A percentile compares a stretch with the other conserved stretches of the same genome.
Conservation (phyloP, 2,113 vertebrate species). For the Neodontobutis hainanensis region DNA sequence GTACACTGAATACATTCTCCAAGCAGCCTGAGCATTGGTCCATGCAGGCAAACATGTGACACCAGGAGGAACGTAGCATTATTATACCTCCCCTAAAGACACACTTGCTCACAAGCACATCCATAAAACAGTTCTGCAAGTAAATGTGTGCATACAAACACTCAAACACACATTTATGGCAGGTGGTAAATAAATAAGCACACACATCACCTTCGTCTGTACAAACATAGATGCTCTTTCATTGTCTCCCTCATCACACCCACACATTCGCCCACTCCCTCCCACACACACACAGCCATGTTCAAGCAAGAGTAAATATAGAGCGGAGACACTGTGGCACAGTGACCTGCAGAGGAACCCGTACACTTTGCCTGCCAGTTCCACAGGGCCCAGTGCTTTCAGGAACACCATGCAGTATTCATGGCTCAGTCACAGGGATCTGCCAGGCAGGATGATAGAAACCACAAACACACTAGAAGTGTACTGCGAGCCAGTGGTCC, state of each 20-base stretch:
- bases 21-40: slow-evolving; percentile 61
- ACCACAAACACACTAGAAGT: slow-evolving; percentile 32
- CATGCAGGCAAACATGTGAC: slow-evolving; percentile 58
- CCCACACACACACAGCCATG: slow-evolving; percentile 20
- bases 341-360: slow-evolving; percentile 71
- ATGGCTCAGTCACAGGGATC: slow-evolving; percentile 54
- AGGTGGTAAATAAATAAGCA: background rate
- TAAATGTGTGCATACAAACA: slow-evolving; percentile 6
- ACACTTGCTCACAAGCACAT: slow-evolving; percentile 11
- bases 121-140: slow-evolving; percentile 36
- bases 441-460: slow-evolving; percentile 29
- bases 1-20: slow-evolving; percentile 67
- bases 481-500: slow-evolving; percentile 34
- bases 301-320: slow-evolving; percentile 55
- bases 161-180: slow-evolving; percentile 7
- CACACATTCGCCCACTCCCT: slow-evolving; percentile 13
- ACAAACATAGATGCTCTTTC: slow-evolving; percentile 16
- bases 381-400: slow-evolving; percentile 64
- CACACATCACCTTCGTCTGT: slow-evolving; percentile 12
- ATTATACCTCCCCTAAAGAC: slow-evolving; percentile 35
- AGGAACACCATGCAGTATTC: slow-evolving; percentile 74
- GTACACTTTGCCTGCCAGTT: slow-evolving; percentile 61
- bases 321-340: slow-evolving; percentile 66
- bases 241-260: background rate
- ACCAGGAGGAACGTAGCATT: slow-evolving; percentile 55